Percentiles rank a stretch among this genome's conserved stretches.
phyloP scores from a whole-genome alignment of 2,797 vertebrate species.

The Anniella stebbinsi region DNA sequence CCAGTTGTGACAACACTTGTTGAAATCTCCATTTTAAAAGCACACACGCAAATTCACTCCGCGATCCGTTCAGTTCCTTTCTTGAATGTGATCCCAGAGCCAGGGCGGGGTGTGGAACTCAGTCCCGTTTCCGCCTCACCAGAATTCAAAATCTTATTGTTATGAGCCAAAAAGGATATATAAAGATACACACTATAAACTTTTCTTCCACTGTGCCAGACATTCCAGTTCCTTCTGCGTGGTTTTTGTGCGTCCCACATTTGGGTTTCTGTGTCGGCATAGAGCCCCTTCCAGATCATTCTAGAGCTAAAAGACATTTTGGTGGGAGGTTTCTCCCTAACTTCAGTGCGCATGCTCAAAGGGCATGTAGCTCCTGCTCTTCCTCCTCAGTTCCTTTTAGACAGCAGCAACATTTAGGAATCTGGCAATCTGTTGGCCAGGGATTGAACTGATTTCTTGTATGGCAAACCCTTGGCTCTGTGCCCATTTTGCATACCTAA shows the following conservation, averaged over 20 bases:
- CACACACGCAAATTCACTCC: neutral
- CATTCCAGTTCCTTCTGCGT: neutral
- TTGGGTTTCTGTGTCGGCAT: neutral
- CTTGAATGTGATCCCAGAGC: constrained; percentile 9
- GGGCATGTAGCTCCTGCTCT: neutral
- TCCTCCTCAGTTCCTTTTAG: neutral
- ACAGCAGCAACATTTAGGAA: neutral
- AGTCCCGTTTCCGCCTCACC: neutral
- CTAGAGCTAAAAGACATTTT: neutral
- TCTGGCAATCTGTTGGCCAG: neutral
- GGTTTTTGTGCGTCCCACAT: neutral
- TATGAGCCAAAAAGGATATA: constrained; percentile 2
- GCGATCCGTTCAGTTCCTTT: neutral
- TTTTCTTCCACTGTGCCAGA: neutral
- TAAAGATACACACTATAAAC: neutral
- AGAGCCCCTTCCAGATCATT: neutral
- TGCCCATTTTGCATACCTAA: neutral
- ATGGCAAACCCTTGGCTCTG: neutral
- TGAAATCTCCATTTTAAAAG: neutral
- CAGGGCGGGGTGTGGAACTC: neutral
- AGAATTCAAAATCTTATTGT: neutral
- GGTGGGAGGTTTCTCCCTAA: too few relatives aligned
- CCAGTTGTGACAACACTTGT: neutral
- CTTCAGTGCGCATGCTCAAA: too few relatives aligned
- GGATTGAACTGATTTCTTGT: neutral